Conservation (phyloP, 35 echinoderm and acorn worm genomes). For the Acanthaster planci region DNA sequence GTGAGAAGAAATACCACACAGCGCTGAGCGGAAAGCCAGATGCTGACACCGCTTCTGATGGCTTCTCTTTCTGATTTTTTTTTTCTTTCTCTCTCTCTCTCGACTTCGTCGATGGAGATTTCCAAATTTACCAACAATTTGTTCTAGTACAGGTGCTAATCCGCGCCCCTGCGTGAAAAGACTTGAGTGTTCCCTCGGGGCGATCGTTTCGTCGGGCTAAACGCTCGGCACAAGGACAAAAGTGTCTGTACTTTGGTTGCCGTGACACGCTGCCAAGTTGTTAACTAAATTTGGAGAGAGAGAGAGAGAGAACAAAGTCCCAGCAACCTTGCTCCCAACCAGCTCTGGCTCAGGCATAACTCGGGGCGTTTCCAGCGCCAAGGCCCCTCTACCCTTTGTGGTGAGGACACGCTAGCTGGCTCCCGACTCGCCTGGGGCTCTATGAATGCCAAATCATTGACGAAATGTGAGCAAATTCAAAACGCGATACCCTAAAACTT, state of each 20-base stretch:
- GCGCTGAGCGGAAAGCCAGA: neutral
- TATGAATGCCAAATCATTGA: too few species aligned
- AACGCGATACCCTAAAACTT: too few species aligned
- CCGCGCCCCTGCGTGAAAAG: constrained; percentile 9
- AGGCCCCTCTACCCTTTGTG: constrained; percentile 11
- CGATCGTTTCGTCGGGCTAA: constrained; percentile 7
- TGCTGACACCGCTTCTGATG: neutral
- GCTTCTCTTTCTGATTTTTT: neutral
- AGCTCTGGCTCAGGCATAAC: neutral
- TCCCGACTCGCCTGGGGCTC: neutral
- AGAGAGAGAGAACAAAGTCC: neutral
- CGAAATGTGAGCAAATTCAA: too few species aligned
- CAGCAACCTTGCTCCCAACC: neutral
- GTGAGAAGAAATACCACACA: neutral
- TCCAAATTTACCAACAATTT: constrained; percentile 28
- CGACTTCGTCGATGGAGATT: too few species aligned
- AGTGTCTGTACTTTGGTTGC: neutral
- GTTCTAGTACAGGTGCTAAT: constrained; percentile 28
- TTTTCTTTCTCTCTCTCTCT: neutral
- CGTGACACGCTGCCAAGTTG: too few species aligned
- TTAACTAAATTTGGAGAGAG: neutral
- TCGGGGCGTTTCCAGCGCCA: neutral
- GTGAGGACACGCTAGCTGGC: neutral
- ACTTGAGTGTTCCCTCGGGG: neutral
- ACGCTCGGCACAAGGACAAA: constrained; percentile 13